These are phyloP conservation scores for Cepaea nemoralis DNA, from an alignment of 1,140 invertebrate species.

Conservation along the genomic window DNA sequence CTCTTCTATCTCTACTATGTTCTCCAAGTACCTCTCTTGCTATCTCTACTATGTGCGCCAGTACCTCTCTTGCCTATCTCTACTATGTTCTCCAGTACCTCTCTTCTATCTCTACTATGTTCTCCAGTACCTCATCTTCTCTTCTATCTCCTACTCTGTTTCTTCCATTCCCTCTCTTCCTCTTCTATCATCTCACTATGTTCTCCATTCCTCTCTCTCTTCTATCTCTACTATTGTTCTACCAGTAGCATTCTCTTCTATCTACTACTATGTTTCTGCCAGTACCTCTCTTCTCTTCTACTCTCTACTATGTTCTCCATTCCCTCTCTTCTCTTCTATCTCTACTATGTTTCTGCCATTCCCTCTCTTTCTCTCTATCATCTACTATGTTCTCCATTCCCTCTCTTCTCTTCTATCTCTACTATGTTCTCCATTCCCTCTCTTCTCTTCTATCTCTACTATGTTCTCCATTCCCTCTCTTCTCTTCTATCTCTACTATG, in stretches of 20 bases:
- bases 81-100: no score
- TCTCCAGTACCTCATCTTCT: neutral
- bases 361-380: constrained; percentile 9
- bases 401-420: no score
- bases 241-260: neutral
- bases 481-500: no score
- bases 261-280: neutral
- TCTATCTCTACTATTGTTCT: neutral
- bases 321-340: neutral
- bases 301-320: constrained; percentile 5
- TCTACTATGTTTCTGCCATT: no score
- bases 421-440: neutral
- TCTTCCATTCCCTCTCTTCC: neutral
- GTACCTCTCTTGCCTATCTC: neutral
- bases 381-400: neutral
- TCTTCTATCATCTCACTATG: neutral
- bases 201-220: constrained; percentile 11
- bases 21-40: neutral
- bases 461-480: no score
- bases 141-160: neutral
- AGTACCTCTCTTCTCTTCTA: neutral
- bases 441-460: no score
- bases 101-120: no score
- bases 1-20: no score
- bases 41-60: neutral